phyloP scores from a whole-genome alignment of 2,888 invertebrate species.

The Lithophane ornitopus region DNA sequence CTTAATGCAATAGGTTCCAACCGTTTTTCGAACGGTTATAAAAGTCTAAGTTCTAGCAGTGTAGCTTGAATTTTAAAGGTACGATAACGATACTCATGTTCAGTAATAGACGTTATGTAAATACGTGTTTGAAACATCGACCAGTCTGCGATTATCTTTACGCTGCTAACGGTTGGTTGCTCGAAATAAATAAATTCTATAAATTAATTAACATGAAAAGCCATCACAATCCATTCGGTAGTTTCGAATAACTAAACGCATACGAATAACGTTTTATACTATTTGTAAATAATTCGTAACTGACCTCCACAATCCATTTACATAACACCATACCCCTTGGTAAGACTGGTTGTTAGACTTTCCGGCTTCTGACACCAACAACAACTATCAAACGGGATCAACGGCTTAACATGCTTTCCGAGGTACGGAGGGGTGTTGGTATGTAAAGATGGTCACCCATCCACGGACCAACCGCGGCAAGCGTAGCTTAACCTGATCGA shows the following conservation, averaged over 20 bases:
- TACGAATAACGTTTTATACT: not conserved
- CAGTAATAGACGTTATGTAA: constrained; percentile 24
- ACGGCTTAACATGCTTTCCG: no score
- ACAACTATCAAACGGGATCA: no score
- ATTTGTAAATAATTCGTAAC: not conserved
- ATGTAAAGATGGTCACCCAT: no score
- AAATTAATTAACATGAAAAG: not conserved
- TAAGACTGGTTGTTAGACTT: no score
- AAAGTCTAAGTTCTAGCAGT: not conserved
- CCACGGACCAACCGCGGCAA: no score
- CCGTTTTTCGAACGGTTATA: not conserved
- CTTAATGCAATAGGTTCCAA: no score
- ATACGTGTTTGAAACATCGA: constrained; percentile 39
- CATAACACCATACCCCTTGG: no score
- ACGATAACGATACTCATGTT: not conserved
- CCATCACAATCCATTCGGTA: not conserved
- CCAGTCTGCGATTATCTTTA: constrained; percentile 22
- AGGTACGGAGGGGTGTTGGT: no score
- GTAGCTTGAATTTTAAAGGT: not conserved
- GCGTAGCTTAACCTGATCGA: no score
- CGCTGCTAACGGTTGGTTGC: no score
- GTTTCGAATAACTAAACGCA: not conserved
- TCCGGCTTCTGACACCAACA: no score
- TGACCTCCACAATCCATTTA: no score
- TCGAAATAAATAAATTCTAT: not conserved